These are phyloP conservation scores for Mya arenaria DNA, from an alignment of 1,140 invertebrate genomes.

Conservation along the genomic window DNA sequence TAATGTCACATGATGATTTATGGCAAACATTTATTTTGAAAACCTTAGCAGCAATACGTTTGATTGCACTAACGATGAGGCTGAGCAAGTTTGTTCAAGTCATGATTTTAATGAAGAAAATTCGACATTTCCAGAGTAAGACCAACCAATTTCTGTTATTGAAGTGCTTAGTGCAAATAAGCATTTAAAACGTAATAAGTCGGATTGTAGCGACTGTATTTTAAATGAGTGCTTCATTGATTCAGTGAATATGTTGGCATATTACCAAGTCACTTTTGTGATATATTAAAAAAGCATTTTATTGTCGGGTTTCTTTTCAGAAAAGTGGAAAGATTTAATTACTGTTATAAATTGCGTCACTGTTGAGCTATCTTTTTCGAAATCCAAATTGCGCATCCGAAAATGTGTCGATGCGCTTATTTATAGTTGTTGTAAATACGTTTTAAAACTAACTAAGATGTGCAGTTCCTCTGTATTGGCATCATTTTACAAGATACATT, in stretches of 20 bases:
- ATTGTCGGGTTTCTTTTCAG: too few relatives aligned
- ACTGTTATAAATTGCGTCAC: too few relatives aligned
- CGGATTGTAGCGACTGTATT: background rate
- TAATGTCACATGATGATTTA: too few relatives aligned
- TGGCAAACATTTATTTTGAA: too few relatives aligned
- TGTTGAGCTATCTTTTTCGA: too few relatives aligned
- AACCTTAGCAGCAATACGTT: background rate
- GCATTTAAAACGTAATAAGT: background rate
- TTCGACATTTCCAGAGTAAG: background rate
- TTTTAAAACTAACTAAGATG: too few relatives aligned
- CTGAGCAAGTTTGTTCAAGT: background rate
- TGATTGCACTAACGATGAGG: background rate
- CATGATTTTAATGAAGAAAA: background rate
- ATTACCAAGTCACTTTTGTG: background rate
- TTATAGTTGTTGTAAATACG: too few relatives aligned
- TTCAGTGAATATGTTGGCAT: background rate
- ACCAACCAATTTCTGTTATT: background rate
- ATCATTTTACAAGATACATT: too few relatives aligned
- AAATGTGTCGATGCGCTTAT: too few relatives aligned
- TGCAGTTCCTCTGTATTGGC: too few relatives aligned
- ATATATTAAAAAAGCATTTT: background rate
- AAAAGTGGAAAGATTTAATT: too few relatives aligned
- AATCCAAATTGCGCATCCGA: too few relatives aligned
- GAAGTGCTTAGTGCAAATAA: background rate
- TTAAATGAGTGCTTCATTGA: background rate